Evolutionary conservation across 2,888 invertebrate genomes (phyloP).

Genomic region (Anticlea derivata): DNA sequence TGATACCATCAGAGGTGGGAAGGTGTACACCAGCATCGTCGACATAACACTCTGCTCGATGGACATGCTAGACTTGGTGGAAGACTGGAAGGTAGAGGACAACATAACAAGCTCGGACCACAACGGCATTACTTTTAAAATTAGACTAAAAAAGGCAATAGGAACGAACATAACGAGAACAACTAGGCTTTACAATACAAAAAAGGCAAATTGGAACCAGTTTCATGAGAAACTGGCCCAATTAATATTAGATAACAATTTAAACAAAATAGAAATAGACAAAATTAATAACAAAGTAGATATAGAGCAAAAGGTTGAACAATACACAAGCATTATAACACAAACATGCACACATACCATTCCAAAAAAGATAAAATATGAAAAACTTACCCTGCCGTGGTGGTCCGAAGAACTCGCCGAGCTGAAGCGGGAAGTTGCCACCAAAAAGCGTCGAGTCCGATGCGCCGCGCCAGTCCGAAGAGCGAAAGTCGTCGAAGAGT

Average conservation of each 20-base stretch:
- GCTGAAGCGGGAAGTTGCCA: conserved; percentile 23
- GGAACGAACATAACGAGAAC: too few relatives aligned
- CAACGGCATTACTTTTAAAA: too few relatives aligned
- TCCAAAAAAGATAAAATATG: neutral
- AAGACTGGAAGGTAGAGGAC: too few relatives aligned
- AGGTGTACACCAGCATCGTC: conserved; percentile 27
- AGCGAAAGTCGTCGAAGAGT: conserved; percentile 24
- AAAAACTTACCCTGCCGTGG: conserved; percentile 2
- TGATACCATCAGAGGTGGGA: conserved; percentile 30
- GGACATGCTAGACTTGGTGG: conserved; percentile 8
- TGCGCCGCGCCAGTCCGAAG: too few relatives aligned
- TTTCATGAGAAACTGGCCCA: too few relatives aligned
- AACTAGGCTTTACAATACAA: too few relatives aligned
- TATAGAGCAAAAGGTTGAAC: neutral
- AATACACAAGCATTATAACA: conserved; percentile 2
- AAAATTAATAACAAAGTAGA: conserved; percentile 1
- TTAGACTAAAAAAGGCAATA: too few relatives aligned
- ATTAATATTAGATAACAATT: conserved; percentile 8
- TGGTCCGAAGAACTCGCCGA: conserved; percentile 22
- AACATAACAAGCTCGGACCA: too few relatives aligned
- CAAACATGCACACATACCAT: conserved; percentile 2
- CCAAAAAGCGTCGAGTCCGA: conserved; percentile 22
- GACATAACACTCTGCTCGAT: conserved; percentile 38
- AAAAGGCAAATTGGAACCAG: too few relatives aligned
- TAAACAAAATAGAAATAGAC: neutral